Conservation (phyloP, 1,140 invertebrate species). For the Leptopilina clavipes region DNA sequence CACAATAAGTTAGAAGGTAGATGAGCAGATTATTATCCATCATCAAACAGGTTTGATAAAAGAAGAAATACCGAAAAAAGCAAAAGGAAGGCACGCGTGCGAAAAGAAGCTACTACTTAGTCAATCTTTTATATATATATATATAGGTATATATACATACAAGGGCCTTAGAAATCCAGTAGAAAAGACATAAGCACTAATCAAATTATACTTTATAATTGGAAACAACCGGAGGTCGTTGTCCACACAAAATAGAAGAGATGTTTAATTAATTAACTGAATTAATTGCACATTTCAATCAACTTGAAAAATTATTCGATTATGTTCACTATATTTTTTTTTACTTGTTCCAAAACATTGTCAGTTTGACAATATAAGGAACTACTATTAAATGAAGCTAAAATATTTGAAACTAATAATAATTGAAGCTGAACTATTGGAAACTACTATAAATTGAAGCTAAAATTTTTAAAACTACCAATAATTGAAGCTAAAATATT, state of each 20-base stretch:
- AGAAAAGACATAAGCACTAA: slow-evolving; percentile 28
- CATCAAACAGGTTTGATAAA: slow-evolving; percentile 30
- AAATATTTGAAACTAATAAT: too few relatives aligned
- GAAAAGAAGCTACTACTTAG: slow-evolving; percentile 30
- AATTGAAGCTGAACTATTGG: too few relatives aligned
- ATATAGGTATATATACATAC: background rate
- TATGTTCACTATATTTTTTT: too few relatives aligned
- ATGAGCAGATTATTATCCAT: slow-evolving; percentile 29
- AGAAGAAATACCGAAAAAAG: background rate
- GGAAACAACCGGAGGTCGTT: slow-evolving; percentile 14
- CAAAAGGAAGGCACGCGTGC: slow-evolving; percentile 27
- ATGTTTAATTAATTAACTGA: slow-evolving; percentile 32
- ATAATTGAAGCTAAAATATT: too few relatives aligned
- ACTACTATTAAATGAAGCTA: too few relatives aligned
- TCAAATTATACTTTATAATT: slow-evolving; percentile 31
- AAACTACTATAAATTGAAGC: too few relatives aligned
- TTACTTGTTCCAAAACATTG: too few relatives aligned
- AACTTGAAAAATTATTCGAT: slow-evolving; percentile 14
- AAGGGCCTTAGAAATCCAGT: background rate
- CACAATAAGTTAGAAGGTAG: slow-evolving; percentile 32
- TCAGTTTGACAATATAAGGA: too few relatives aligned
- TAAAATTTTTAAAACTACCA: too few relatives aligned
- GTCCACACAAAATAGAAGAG: background rate
- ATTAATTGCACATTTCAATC: slow-evolving; percentile 42
- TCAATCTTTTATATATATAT: too few relatives aligned